Evolutionary conservation across 1,140 invertebrate species (phyloP).

Genomic region (Lethocerus indicus): DNA sequence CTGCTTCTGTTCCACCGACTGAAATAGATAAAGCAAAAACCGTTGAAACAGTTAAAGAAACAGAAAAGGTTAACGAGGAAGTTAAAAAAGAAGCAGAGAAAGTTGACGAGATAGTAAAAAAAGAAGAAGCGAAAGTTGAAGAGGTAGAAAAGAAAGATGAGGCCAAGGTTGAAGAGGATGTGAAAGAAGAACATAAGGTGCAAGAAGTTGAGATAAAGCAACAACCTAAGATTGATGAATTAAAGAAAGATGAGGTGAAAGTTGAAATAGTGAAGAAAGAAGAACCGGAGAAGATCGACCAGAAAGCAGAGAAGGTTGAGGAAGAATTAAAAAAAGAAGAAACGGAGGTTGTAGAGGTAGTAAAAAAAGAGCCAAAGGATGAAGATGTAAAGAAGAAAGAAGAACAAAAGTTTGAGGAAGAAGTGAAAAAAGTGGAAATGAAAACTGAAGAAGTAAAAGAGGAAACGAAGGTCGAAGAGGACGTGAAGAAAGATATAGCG

Average conservation of each 20-base stretch:
- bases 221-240: background rate
- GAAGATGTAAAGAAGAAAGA: constrained; percentile 1
- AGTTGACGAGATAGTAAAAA: background rate
- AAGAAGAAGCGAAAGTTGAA: constrained; percentile 11
- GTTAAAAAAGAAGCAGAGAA: background rate
- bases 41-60: constrained; percentile 11
- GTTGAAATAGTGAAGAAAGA: background rate
- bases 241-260: background rate
- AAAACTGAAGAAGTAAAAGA: constrained; percentile 12
- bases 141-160: constrained; percentile 11
- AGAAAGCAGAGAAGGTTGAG: constrained; percentile 19
- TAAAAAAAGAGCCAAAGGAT: too few species aligned
- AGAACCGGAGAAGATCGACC: background rate
- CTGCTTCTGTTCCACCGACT: too few species aligned
- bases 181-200: background rate
- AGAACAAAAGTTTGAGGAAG: constrained; percentile 21
- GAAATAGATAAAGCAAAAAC: constrained; percentile 11
- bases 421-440: constrained; percentile 3
- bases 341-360: constrained; percentile 20
- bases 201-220: background rate
- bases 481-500: constrained; percentile 1
- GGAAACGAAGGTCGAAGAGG: constrained; percentile 21
- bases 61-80: background rate
- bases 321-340: background rate
- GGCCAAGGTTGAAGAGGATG: background rate